Evolutionary conservation across 2,113 vertebrate genomes (phyloP), one percentile per base, ranked within the genome.

Genomic region (Echinops telfairi): DNA sequence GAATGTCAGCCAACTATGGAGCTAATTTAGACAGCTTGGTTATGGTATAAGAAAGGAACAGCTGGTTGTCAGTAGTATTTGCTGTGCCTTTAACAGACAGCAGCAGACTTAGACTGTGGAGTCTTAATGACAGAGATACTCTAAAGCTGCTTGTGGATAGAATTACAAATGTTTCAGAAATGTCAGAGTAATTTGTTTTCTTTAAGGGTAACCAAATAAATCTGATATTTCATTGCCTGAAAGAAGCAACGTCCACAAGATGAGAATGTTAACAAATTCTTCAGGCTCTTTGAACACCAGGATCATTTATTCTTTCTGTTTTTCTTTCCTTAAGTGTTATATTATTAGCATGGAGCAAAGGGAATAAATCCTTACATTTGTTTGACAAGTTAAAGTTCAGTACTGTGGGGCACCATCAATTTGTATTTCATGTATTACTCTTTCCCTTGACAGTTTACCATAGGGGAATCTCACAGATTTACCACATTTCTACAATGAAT

Each of bases 111-210:
- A 96, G 94, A 96, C 97, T 95, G 76, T 83, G 78, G 94, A 95
- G 60, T 95, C 95, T 97, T 97, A 97, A 97, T 96, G 95, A 96
- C 89, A 95, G 29, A 85, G 82, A 90, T 23, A 81, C 89, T 96
- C 60, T 87, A 93, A 93, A 86, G 82, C 86, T 94, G 96, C 92
- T 75, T 96, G 93, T 95, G 95, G 92, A 96, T 94, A 96, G 95
- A 97, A 92, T 96, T 97, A 90, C 94, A 97, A 97, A 97, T 89
- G 95, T 98, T 97, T 97, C 78, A 75, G 92, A 23, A 79, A 96
- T 94, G 83, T 91, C 97, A 84, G 53, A 91, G 76, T 95, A 95
- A 98, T 97, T 98, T 96, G 83, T 93, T 97, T 95, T 96, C 93
- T 97, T 97, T 90, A 90, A 91, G 88, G 94, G 86, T 90, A 97